Conservation (phyloP, 2,888 invertebrate species). For the Dione vanillae region DNA sequence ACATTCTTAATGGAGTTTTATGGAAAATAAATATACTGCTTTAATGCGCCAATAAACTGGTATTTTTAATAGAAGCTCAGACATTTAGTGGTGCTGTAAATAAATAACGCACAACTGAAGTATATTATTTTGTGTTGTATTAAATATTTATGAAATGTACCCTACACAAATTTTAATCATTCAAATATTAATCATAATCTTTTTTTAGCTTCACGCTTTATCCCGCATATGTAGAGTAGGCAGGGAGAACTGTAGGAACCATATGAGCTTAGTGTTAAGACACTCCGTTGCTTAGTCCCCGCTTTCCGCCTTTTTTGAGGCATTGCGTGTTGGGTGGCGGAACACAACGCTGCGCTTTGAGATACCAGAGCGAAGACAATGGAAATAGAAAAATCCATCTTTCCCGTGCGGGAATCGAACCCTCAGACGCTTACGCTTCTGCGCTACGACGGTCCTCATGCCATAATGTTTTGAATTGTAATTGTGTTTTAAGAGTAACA, state of each 20-base stretch:
- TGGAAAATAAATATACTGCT: neutral
- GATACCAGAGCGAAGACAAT: too few species aligned
- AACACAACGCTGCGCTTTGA: too few species aligned
- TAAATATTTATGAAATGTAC: slow-evolving; percentile 8
- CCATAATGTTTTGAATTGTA: too few species aligned
- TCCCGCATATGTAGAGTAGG: neutral
- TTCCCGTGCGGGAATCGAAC: too few species aligned
- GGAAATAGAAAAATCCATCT: too few species aligned
- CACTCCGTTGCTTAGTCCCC: too few species aligned
- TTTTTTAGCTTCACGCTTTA: neutral
- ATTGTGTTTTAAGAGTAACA: neutral
- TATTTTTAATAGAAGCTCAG: neutral
- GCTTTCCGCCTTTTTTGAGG: too few species aligned
- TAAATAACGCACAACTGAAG: neutral
- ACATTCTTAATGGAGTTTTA: neutral
- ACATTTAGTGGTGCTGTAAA: neutral
- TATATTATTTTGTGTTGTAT: neutral
- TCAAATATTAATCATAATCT: neutral
- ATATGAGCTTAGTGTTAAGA: too few species aligned
- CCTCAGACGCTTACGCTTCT: too few species aligned
- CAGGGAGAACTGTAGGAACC: too few species aligned
- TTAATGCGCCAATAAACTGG: neutral
- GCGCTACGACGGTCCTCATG: neutral
- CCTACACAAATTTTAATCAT: slow-evolving; percentile 1
- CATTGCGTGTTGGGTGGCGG: too few species aligned